These are phyloP conservation scores for Agapornis canus DNA, from an alignment of 2,797 vertebrate genomes.

Conservation along the genomic window DNA sequence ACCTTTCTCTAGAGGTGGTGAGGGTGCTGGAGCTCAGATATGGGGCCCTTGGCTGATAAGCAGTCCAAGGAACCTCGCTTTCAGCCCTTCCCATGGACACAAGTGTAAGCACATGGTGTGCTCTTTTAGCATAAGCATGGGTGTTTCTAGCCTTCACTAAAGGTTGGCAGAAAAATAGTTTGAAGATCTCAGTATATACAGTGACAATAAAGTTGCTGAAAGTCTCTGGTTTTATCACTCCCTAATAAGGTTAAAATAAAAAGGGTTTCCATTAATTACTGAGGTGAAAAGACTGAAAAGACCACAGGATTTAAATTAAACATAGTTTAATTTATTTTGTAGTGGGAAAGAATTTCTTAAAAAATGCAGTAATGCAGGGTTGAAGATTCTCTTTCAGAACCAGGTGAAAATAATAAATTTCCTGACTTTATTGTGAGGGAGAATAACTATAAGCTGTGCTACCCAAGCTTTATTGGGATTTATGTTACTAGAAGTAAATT, in stretches of 20 bases:
- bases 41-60: background rate
- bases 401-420: background rate
- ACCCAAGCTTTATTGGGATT: background rate
- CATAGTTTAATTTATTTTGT: background rate
- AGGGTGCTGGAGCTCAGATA: fast-evolving
- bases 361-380: background rate
- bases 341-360: background rate
- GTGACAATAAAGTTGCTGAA: background rate
- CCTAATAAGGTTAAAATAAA: background rate
- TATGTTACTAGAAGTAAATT: background rate
- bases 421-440: background rate
- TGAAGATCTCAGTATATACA: background rate
- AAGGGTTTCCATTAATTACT: background rate
- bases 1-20: background rate
- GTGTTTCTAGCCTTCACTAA: background rate
- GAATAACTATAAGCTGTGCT: background rate
- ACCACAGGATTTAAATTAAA: background rate
- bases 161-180: background rate
- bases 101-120: background rate
- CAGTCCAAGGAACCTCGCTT: background rate
- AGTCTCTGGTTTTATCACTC: background rate
- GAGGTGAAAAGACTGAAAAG: background rate
- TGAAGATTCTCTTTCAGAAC: background rate
- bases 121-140: background rate
- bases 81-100: background rate